These are phyloP conservation scores for Ara ararauna DNA, from an alignment of 2,797 vertebrate genomes.

Conservation along the genomic window DNA sequence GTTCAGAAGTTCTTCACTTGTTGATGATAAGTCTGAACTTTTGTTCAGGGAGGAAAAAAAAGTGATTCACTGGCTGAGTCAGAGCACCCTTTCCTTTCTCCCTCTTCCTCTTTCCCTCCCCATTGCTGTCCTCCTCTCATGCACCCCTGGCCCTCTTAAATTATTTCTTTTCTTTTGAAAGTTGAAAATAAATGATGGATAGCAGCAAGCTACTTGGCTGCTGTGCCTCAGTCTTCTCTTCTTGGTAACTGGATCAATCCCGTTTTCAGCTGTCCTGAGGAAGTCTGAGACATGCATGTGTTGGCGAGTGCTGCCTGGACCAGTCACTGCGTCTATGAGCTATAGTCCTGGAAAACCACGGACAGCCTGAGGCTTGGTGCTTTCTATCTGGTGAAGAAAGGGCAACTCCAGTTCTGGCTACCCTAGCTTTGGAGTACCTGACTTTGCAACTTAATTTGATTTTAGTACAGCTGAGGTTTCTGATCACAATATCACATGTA, in stretches of 20 bases:
- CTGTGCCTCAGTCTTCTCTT: conserved; percentile 5
- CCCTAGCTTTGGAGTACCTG: not conserved
- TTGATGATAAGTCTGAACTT: conserved; percentile 46
- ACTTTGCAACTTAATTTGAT: not conserved
- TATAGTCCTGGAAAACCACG: conserved; percentile 8
- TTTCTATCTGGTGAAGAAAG: not conserved
- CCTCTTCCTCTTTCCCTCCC: not conserved
- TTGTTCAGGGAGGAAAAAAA: conserved; percentile 13
- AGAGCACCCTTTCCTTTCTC: conserved; percentile 29
- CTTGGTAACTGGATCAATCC: conserved; percentile 25
- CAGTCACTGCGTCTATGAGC: not conserved
- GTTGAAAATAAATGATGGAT: conserved; percentile 55
- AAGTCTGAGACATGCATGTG: conserved; percentile 31
- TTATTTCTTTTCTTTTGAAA: conserved; percentile 42
- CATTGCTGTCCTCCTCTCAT: not conserved
- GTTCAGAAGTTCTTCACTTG: conserved; percentile 50
- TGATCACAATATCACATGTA: not conserved
- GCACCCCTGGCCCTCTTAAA: conserved; percentile 1
- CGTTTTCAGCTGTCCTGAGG: not conserved
- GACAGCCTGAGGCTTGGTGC: not conserved
- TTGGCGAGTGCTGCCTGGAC: conserved; percentile 52
- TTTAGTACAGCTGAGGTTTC: not conserved
- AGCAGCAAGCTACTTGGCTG: conserved; percentile 27
- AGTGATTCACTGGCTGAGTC: conserved; percentile 68
- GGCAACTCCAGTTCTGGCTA: not conserved